phyloP scores from a whole-genome alignment of 2,113 vertebrate species.

The Corythornis vintsioides region DNA sequence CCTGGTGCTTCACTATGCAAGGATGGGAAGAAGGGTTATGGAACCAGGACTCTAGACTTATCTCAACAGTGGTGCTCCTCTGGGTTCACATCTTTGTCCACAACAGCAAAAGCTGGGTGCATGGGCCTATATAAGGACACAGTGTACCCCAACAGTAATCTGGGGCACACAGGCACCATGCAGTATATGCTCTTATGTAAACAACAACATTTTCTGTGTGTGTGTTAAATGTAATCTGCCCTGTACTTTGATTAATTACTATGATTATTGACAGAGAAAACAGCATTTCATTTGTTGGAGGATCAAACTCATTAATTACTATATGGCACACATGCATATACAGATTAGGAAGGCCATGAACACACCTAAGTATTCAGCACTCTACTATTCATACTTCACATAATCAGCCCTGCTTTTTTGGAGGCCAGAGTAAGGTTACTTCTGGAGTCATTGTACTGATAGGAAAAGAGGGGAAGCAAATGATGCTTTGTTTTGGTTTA shows the following conservation, averaged over 20 bases:
- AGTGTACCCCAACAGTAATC: background rate
- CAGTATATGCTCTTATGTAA: background rate
- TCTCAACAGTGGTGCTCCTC: background rate
- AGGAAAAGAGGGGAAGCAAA: background rate
- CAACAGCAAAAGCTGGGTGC: background rate
- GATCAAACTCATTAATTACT: background rate
- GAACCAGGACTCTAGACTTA: background rate
- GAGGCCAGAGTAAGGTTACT: background rate
- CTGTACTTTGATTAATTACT: background rate
- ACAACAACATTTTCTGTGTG: background rate
- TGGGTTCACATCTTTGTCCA: background rate
- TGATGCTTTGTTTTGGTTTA: background rate
- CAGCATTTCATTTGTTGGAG: background rate
- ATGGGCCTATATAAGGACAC: background rate
- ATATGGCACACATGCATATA: background rate
- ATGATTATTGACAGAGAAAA: background rate
- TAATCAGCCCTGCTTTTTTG: background rate
- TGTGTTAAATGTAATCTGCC: background rate
- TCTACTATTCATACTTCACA: rapidly evolving
- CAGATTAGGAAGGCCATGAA: background rate
- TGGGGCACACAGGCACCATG: rapidly evolving
- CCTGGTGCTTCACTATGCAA: background rate
- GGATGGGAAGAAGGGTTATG: background rate
- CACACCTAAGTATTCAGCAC: background rate
- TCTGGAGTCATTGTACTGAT: background rate